These are phyloP conservation scores for Neoarius graeffei DNA, from an alignment of 2,113 vertebrate genomes.

Conservation along the genomic window DNA sequence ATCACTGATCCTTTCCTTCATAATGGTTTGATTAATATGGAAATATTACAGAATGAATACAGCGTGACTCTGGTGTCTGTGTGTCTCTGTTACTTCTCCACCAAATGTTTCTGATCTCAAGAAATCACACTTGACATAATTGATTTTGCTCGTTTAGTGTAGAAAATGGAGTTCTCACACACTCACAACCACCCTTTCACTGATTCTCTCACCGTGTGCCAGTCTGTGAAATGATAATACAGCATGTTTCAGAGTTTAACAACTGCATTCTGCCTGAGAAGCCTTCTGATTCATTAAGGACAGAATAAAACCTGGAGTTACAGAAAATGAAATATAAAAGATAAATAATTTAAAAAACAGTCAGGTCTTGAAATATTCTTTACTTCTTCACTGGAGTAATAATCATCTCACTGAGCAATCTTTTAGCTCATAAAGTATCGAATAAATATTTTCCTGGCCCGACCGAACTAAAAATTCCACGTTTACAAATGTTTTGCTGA, in stretches of 20 bases:
- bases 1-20: slow-evolving; percentile 53
- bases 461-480: neutral
- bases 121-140: slow-evolving; percentile 4
- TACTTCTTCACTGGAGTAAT: neutral
- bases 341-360: neutral
- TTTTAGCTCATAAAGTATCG: neutral
- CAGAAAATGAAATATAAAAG: neutral
- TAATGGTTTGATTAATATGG: slow-evolving; percentile 56
- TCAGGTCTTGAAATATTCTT: neutral
- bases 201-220: neutral
- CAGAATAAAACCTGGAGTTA: neutral
- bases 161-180: neutral
- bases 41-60: slow-evolving; percentile 41
- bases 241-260: neutral
- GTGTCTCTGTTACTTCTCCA: neutral
- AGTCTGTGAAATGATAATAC: neutral
- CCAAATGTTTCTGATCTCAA: neutral
- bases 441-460: neutral
- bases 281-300: neutral
- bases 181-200: neutral
- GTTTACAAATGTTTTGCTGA: neutral
- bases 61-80: neutral
- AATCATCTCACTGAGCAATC: neutral
- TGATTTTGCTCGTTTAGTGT: neutral
- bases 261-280: neutral